Evolutionary conservation across 2,888 invertebrate genomes (phyloP).

Genomic region (Sthenelais limicola): DNA sequence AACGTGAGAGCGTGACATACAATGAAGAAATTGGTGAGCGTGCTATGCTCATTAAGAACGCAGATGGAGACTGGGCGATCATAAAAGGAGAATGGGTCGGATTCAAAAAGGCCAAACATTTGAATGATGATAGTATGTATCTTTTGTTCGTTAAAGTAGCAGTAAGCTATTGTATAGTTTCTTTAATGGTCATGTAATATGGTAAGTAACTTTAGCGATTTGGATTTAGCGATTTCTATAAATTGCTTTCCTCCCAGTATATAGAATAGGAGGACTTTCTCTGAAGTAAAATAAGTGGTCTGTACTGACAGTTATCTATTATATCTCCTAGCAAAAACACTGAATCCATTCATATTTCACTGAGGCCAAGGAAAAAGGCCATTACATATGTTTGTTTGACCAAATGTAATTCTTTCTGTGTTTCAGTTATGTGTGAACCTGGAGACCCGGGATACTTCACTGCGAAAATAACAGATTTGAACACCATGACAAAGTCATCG

Average conservation of each 20-base stretch:
- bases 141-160: neutral
- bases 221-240: neutral
- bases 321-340: no score
- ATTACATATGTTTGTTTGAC: no score
- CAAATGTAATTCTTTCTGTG: no score
- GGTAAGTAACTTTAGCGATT: neutral
- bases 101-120: constrained; percentile 59
- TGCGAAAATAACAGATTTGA: no score
- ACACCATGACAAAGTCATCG: no score
- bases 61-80: constrained; percentile 73
- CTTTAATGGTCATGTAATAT: neutral
- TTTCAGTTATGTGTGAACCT: no score
- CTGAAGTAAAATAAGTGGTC: no score
- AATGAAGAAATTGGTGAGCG: constrained; percentile 65
- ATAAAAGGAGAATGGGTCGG: constrained; percentile 73
- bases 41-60: constrained; percentile 73
- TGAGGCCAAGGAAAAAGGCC: no score
- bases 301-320: no score
- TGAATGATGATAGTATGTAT: neutral
- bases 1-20: neutral
- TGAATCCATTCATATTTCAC: no score
- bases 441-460: no score
- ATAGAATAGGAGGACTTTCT: no score
- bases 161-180: neutral
- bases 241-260: neutral